Percentiles rank a stretch among this genome's conserved stretches.
Conservation (phyloP, 2,888 invertebrate genomes). For the Maniola hyperantus region DNA sequence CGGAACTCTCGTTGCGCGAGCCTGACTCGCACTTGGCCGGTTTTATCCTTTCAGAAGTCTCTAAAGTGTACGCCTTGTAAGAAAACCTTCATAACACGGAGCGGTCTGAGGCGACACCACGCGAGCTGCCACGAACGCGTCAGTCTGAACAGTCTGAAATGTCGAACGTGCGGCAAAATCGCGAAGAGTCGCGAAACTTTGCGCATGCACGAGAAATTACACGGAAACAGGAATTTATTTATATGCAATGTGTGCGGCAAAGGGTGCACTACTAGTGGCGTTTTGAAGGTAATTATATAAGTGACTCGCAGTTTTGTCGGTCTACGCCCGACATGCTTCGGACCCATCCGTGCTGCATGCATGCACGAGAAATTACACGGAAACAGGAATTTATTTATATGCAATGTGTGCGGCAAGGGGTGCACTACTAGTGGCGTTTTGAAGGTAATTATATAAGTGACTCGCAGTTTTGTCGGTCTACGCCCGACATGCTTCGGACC, state of each 20-base stretch:
- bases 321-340: no score
- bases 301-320: no score
- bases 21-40: no score
- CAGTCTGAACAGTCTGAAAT: slow-evolving; percentile 57
- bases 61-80: slow-evolving; percentile 63
- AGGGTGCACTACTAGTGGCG: slow-evolving; percentile 55
- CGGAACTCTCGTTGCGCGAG: no score
- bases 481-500: no score
- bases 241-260: slow-evolving; percentile 74
- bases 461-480: no score
- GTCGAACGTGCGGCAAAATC: slow-evolving; percentile 65
- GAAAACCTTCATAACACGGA: slow-evolving; percentile 68
- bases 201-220: slow-evolving; percentile 59
- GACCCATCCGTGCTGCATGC: slow-evolving; percentile 14
- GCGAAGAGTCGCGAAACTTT: slow-evolving; percentile 62
- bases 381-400: slow-evolving; percentile 56
- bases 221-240: slow-evolving; percentile 52
- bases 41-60: slow-evolving; percentile 31
- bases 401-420: slow-evolving; percentile 71
- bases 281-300: slow-evolving; percentile 53
- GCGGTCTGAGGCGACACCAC: slow-evolving; percentile 63
- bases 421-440: slow-evolving; percentile 57
- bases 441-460: slow-evolving; percentile 49
- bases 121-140: slow-evolving; percentile 60
- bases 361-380: slow-evolving; percentile 62